A percentile compares a stretch with the other conserved stretches of the same genome.
Conservation (phyloP, 2,797 vertebrate genomes). For the Scolopax bukidnonensis region DNA sequence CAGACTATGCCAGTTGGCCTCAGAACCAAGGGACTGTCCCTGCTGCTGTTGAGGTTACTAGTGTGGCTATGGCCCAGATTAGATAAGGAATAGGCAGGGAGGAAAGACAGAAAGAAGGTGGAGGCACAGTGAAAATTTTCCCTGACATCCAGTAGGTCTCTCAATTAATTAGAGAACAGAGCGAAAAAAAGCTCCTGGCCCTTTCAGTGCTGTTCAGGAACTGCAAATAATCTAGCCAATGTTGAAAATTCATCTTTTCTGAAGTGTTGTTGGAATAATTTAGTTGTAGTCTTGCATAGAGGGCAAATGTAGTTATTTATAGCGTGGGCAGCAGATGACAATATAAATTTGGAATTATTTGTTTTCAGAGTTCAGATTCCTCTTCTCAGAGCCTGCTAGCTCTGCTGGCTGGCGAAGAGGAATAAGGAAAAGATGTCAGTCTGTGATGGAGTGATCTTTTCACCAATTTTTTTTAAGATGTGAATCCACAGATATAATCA, state of each 20-base stretch:
- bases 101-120: not conserved
- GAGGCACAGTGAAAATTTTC: not conserved
- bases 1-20: not conserved
- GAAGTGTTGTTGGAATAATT: slow-evolving; percentile 36
- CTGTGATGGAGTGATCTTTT: not conserved
- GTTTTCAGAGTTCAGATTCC: slow-evolving; percentile 27
- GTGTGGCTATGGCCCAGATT: not conserved
- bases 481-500: not conserved
- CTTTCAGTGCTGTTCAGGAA: not conserved
- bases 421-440: not conserved
- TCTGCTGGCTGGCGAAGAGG: not conserved
- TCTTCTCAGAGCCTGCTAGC: not conserved
- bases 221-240: not conserved
- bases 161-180: not conserved
- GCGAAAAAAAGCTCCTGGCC: not conserved
- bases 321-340: not conserved
- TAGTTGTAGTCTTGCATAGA: not conserved
- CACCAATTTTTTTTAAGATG: not conserved
- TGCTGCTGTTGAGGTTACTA: not conserved
- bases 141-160: not conserved
- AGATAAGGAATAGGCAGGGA: not conserved
- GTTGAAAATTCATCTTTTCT: slow-evolving; percentile 9
- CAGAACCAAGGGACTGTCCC: not conserved
- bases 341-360: slow-evolving; percentile 23
- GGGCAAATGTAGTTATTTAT: slow-evolving; percentile 43